These are phyloP conservation scores for Nycticorax nycticorax DNA, from an alignment of 2,113 vertebrate species.

Conservation along the genomic window DNA sequence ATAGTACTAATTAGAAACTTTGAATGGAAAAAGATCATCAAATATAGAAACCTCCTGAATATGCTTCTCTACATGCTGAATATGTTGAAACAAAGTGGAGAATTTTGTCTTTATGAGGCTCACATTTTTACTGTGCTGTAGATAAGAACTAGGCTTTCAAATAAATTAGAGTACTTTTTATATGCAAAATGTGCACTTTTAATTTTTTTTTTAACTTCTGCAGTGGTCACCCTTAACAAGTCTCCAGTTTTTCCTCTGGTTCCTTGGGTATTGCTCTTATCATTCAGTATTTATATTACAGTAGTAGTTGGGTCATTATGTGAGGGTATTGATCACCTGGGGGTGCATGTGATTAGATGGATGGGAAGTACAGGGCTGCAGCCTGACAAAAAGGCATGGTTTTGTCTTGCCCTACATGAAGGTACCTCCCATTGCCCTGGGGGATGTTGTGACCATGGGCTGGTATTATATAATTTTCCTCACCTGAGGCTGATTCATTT, in stretches of 20 bases:
- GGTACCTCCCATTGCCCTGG: background rate
- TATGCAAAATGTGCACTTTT: background rate
- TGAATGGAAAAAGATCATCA: slow-evolving; percentile 63
- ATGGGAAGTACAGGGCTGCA: background rate
- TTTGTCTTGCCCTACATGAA: background rate
- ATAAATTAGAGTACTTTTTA: slow-evolving; percentile 2
- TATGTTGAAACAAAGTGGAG: slow-evolving; percentile 28
- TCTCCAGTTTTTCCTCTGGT: background rate
- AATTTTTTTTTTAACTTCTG: background rate
- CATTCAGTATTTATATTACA: background rate
- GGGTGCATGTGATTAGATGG: background rate
- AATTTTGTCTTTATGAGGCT: slow-evolving; percentile 39
- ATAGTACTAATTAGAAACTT: slow-evolving; percentile 63
- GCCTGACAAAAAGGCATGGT: background rate
- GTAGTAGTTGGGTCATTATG: background rate
- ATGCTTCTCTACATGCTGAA: slow-evolving; percentile 47
- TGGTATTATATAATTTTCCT: background rate
- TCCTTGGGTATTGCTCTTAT: background rate
- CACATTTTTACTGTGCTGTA: background rate
- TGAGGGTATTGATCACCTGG: background rate
- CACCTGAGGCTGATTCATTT: background rate
- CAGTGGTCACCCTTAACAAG: background rate
- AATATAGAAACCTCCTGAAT: slow-evolving; percentile 68
- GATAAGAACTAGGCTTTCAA: slow-evolving; percentile 27
- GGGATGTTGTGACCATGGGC: background rate